Evolutionary conservation across 2,113 vertebrate genomes (phyloP).

Genomic region (Odontophorus gujanensis): DNA sequence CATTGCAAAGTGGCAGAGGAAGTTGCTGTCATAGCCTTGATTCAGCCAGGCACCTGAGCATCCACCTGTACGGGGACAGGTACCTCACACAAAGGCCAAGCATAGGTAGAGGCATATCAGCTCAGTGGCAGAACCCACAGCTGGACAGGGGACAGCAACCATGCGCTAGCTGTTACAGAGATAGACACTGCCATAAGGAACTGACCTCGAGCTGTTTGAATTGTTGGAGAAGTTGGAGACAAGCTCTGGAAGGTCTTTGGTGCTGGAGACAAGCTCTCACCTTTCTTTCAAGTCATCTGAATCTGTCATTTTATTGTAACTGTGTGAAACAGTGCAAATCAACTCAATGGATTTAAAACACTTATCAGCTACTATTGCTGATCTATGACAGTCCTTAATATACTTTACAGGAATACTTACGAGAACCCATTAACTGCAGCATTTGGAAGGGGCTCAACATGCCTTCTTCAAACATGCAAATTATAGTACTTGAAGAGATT

Average conservation of each 20-base stretch:
- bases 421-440: background rate
- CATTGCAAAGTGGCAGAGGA: accelerated
- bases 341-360: background rate
- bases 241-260: background rate
- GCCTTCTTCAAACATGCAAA: background rate
- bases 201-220: accelerated
- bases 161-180: background rate
- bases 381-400: background rate
- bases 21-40: background rate
- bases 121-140: background rate
- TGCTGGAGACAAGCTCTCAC: background rate
- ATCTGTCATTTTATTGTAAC: background rate
- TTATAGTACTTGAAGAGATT: background rate
- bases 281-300: background rate
- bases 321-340: background rate
- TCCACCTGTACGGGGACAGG: accelerated
- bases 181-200: background rate
- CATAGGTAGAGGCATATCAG: accelerated
- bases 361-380: background rate
- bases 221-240: background rate
- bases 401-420: background rate
- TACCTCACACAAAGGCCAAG: background rate
- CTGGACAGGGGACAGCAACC: accelerated
- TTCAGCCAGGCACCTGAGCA: accelerated
- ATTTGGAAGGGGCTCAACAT: background rate